A percentile compares a stretch with the other conserved stretches of the same genome.
These are phyloP conservation scores for Paguma larvata DNA, from an alignment of 2,797 vertebrate species.

Conservation along the genomic window DNA sequence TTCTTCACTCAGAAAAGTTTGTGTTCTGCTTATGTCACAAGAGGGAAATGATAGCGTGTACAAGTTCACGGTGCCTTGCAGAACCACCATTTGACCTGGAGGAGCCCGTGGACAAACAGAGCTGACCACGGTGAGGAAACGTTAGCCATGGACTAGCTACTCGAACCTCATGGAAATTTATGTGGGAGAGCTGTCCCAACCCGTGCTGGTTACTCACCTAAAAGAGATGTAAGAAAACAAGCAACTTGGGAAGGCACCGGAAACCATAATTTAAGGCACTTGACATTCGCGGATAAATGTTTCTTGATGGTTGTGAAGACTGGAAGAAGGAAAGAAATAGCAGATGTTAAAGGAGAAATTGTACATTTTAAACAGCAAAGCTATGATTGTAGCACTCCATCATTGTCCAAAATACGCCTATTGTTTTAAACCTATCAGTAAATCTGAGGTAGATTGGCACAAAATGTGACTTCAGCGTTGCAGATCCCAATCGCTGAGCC, in stretches of 20 bases:
- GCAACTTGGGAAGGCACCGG: neutral
- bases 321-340: neutral
- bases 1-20: neutral
- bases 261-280: slow-evolving; percentile 39
- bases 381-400: neutral
- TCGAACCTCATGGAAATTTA: neutral
- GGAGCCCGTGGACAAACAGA: neutral
- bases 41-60: neutral
- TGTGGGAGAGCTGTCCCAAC: neutral
- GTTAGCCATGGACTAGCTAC: neutral
- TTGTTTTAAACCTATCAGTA: slow-evolving; percentile 2
- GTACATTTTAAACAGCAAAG: neutral
- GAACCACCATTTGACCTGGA: neutral
- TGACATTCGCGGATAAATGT: neutral
- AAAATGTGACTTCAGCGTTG: neutral
- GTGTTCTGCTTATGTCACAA: neutral
- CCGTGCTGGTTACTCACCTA: neutral
- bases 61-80: neutral
- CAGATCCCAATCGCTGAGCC: neutral
- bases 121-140: neutral
- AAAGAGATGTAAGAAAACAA: neutral
- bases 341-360: slow-evolving; percentile 9
- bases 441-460: neutral
- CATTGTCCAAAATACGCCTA: neutral
- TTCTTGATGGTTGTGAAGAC: neutral